Evolutionary conservation across 2,797 vertebrate genomes (phyloP).

Genomic region (Anas georgica): DNA sequence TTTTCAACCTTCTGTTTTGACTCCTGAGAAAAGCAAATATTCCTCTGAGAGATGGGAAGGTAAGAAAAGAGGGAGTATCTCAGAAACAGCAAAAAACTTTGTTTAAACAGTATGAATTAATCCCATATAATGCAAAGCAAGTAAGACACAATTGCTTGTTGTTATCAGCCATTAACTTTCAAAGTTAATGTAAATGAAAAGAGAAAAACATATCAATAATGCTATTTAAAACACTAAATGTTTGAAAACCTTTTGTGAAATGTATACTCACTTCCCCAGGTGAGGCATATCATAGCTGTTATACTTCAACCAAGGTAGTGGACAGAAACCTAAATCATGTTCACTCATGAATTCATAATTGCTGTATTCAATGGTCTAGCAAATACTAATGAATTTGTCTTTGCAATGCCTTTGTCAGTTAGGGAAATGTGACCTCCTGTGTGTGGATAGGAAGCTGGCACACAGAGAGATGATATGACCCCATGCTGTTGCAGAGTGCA

Average conservation of each 20-base stretch:
- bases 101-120: slow-evolving; percentile 15
- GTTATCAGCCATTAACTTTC: slow-evolving; percentile 21
- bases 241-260: neutral
- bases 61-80: neutral
- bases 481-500: neutral
- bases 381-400: neutral
- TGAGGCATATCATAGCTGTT: neutral
- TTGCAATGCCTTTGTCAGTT: neutral
- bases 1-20: slow-evolving; percentile 23
- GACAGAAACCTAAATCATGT: neutral
- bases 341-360: neutral
- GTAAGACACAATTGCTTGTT: neutral
- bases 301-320: accelerated
- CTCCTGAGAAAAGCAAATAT: slow-evolving; percentile 8
- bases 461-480: neutral
- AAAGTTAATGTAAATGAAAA: neutral
- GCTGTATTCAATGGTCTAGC: neutral
- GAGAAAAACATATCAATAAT: neutral
- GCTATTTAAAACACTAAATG: neutral
- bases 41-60: neutral
- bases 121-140: neutral
- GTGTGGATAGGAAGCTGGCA: neutral
- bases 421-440: neutral
- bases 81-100: neutral
- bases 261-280: neutral